Evolutionary conservation across 2,113 vertebrate species (phyloP), one percentile per base, ranked within the genome.

Genomic region (Dasyurus viverrinus): DNA sequence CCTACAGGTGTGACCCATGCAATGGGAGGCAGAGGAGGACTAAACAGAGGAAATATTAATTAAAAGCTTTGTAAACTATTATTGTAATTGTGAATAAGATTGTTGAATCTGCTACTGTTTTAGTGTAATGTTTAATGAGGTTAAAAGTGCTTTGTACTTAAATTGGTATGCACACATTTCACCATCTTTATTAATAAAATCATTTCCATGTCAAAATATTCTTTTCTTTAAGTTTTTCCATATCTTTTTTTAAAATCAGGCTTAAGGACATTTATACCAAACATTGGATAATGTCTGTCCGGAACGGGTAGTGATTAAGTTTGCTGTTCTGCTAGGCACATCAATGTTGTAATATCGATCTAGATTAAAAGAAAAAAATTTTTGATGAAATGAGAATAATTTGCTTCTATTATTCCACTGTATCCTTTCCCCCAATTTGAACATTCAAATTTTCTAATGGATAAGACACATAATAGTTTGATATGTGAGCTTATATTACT

Each of bases 121-220:
- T 98, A 98, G 96, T 97, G 93, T 97, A 93, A 96, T 96, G 96
- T 98, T 97, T 97, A 90, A 97, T 92, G 92, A 97, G 96, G 96
- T 97, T 96, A 97, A 98, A 98, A 96, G 96, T 97, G 93, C 98
- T 98, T 98, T 98, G 94, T 98, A 98, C 98, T 98, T 98, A 98
- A 98, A 98, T 97, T 98, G 98, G 92, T 99, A 97, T 97, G 95
- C 96, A 97, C 97, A 97, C 94, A 95, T 97, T 97, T 98, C 98
- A 97, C 94, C 98, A 97, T 98, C 98, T 99, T 99, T 99, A 99
- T 99, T 98, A 99, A 99, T 99, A 99, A 99, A 99, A 98, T 97
- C 97, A 97, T 96, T 98, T 97, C 97, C 96, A 52, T 95, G 93
- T 98, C 97, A 97, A 90, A 91, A 91, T 57, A 92, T 96, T 53